A percentile compares a stretch with the other conserved stretches of the same genome.
Evolutionary conservation across 2,797 vertebrate genomes (phyloP).

Genomic region (Anableps anableps): DNA sequence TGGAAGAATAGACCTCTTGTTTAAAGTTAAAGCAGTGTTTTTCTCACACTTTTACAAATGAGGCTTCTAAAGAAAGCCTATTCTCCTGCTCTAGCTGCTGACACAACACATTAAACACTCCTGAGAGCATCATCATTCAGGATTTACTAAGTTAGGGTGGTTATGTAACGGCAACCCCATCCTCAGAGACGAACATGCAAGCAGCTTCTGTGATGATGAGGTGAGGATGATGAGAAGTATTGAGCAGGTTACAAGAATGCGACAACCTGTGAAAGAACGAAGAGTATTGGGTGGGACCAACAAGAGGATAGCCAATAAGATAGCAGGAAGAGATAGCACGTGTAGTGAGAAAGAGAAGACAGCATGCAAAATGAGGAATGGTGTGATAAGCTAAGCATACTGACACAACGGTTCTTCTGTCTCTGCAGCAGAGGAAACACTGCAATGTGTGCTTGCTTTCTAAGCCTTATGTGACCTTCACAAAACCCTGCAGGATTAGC

Average conservation of each 20-base stretch:
- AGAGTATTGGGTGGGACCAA: background rate
- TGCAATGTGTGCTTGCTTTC: slow-evolving; percentile 25
- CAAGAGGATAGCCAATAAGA: slow-evolving; percentile 7
- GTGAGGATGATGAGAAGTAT: slow-evolving; percentile 26
- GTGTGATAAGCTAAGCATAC: background rate
- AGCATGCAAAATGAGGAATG: background rate
- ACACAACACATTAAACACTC: slow-evolving; percentile 32
- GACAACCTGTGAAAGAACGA: background rate
- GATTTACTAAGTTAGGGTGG: slow-evolving; percentile 52
- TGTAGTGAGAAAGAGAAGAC: background rate
- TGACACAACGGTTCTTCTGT: slow-evolving; percentile 4
- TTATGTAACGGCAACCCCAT: slow-evolving; percentile 48
- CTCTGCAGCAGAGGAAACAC: slow-evolving; percentile 36
- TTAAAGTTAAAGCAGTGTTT: background rate
- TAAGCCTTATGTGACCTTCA: slow-evolving; percentile 16
- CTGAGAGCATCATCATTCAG: slow-evolving; percentile 53
- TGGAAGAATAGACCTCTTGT: background rate
- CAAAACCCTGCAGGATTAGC: slow-evolving; percentile 14
- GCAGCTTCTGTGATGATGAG: slow-evolving; percentile 35
- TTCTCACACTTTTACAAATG: background rate
- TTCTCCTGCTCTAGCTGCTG: slow-evolving; percentile 17
- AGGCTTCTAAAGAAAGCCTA: background rate
- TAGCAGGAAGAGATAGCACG: slow-evolving; percentile 1
- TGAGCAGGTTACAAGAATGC: slow-evolving; percentile 9
- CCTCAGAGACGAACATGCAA: slow-evolving; percentile 23